A percentile compares a stretch with the other conserved stretches of the same genome.
Conservation (phyloP, 2,113 vertebrate genomes). For the Cichladusa arquata region DNA sequence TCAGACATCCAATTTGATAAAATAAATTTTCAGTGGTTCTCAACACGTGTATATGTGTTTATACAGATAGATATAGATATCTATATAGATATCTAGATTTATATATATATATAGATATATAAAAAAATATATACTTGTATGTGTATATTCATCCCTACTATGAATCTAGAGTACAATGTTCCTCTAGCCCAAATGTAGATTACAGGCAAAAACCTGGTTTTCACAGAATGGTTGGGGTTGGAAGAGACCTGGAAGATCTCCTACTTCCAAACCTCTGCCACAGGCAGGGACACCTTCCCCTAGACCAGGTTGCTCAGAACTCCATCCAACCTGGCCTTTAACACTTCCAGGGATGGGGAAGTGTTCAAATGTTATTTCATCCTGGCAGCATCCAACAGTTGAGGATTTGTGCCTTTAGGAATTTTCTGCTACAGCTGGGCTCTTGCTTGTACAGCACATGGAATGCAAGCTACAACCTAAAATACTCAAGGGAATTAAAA, state of each 20-base stretch:
- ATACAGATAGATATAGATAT: fast-evolving
- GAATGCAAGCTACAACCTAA: not conserved
- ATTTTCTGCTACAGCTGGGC: not conserved
- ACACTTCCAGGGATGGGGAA: not conserved
- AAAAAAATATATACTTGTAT: not conserved
- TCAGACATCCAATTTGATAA: not conserved
- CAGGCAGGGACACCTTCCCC: not conserved
- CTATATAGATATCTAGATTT: no score
- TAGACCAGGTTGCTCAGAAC: not conserved
- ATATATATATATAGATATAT: no score
- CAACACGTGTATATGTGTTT: not conserved
- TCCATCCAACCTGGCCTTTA: not conserved
- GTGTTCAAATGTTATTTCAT: not conserved
- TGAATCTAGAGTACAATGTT: not conserved
- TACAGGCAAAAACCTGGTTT: not conserved
- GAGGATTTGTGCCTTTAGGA: not conserved
- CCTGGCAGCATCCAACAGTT: not conserved
- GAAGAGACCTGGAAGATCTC: not conserved
- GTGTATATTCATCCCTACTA: not conserved
- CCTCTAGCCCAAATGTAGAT: not conserved
- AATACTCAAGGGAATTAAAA: not conserved
- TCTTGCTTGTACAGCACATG: not conserved
- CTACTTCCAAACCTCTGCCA: not conserved
- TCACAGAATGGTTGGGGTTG: not conserved
- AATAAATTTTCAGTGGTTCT: not conserved